Evolutionary conservation across 2,888 invertebrate genomes (phyloP).

Genomic region (Sicus ferrugineus): DNA sequence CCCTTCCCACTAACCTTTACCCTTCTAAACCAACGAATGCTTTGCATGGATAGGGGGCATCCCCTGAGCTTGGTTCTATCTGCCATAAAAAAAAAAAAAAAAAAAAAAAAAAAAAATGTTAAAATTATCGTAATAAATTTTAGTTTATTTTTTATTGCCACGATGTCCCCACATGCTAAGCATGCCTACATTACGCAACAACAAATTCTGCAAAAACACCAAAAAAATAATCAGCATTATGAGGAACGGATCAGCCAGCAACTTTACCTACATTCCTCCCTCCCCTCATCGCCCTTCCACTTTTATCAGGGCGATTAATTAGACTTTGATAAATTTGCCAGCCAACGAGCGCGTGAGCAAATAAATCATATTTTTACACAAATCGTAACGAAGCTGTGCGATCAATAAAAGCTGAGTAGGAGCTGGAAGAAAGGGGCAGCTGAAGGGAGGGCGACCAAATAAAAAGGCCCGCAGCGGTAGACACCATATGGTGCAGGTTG

Average conservation of each 20-base stretch:
- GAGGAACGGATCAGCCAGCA: background rate
- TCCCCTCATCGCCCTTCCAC: background rate
- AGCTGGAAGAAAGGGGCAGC: background rate
- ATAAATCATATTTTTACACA: slow-evolving; percentile 58
- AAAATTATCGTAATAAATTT: no score
- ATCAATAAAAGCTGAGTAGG: slow-evolving; percentile 42
- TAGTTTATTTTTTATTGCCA: no score
- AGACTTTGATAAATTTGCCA: slow-evolving; percentile 47
- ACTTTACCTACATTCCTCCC: background rate
- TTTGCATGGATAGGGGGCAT: no score
- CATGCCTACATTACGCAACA: no score
- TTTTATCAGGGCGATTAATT: slow-evolving; percentile 46
- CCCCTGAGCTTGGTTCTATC: no score
- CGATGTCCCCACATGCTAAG: no score
- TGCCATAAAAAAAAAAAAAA: no score
- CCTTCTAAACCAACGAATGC: no score
- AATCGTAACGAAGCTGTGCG: slow-evolving; percentile 43
- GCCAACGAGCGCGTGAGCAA: slow-evolving; percentile 59
- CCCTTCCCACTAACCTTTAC: no score
- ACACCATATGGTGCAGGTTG: slow-evolving; percentile 30
- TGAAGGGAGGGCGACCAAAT: background rate
- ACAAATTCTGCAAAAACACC: background rate
- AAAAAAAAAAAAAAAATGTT: no score
- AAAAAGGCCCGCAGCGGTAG: slow-evolving; percentile 56
- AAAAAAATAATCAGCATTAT: background rate